Base-by-base conservation (phyloP, 2,797 vertebrate genomes). In the Oryzias dopingdopingensis region DNA sequence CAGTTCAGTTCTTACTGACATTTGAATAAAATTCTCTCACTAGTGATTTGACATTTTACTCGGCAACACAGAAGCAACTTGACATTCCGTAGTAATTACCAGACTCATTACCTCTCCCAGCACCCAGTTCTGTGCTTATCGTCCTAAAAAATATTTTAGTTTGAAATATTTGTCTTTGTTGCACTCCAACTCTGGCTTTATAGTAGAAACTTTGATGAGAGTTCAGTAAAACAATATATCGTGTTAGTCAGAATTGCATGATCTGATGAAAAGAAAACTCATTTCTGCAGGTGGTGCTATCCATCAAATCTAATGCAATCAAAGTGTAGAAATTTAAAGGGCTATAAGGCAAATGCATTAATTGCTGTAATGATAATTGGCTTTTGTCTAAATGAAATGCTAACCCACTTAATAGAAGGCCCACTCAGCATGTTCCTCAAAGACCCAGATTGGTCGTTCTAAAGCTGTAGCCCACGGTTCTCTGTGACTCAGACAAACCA, bases 1-100 rank as follows among this genome's bases (percentile, higher is more conserved):
- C 45, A 46, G 20, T 26, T 42, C n/a, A 62, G 14, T 42, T 42
- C 26, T 55, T 55, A 7, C 41, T 56, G 54, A 53, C 51, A 53
- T 42, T 42, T 42, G 18, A 53, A 53, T 14, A 53, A 53, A 53
- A 53, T 32, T 10, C 44, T 45, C 52, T 42, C 20, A 42, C 40
- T 53, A 42, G 41, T 42, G 37, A 53, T 42, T 53, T 53, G 40
- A 52, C 37, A 52, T 52, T 53, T 42, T 23, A n/a, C 20, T 42
- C 24, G 15, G 52, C 22, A 53, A 24, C 52, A 42, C 4, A 41
- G 20, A 42, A 41, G 23, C 41, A 42, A 53, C 52, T 42, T 53
- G 17, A 42, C 41, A 53, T 42, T 24, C 20, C 40, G 23, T 23
- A 53, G 41, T 42, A 53, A 42, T 53, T 52, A 52, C 51, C 20